Evolutionary conservation across 53 echinoderm and acorn worm species (phyloP), one percentile per base, ranked within the genome.

Genomic region (Echinarachnius parma): DNA sequence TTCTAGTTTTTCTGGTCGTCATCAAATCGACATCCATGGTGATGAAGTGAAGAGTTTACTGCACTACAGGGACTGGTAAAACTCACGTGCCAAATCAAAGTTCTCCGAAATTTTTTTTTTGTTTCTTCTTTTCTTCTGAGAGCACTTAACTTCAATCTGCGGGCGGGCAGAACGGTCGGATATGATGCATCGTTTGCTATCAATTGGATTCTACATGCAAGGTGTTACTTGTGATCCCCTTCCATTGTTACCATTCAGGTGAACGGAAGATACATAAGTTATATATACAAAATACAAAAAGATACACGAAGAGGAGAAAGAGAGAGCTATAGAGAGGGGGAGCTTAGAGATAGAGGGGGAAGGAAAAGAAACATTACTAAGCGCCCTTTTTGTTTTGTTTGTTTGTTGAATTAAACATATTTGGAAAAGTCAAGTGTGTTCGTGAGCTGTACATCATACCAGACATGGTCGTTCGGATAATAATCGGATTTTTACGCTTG

Each of bases 401-500:
- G 42, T 22, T 34, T 62, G 61, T 32, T 61, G 63, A 62, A 15
- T 34, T 37, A 62, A 44, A 5, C 9, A 57, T 28, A 5, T 28
- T 66, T 46, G 31, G 66, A 66, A 48, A 34, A 46, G 66, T 48
- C 13, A 42, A 63, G 27, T 36, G 42, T 39, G 45, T 33, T 36
- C 21, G 21, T 19, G 34, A 60, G 18, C n/a, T 33, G 15, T 34
- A 20, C 26, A 37, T 28, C 28, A 9, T 26, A 66, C 66, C 66
- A 66, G 66, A 66, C 66, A 66, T 66, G 66, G 48, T 66, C 34
- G 48, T 66, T 66, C 48, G 66, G 66, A 66, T 66, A 48, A 29
- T 66, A 47, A 66, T 66, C 66, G 66, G 66, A 66, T 66, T 66
- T 48, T 66, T 66, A 66, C 66, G 66, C 14, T 29, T 66, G 66